phyloP scores from a whole-genome alignment of 2,888 invertebrate genomes.

The Scelioninae gen. 1 region DNA sequence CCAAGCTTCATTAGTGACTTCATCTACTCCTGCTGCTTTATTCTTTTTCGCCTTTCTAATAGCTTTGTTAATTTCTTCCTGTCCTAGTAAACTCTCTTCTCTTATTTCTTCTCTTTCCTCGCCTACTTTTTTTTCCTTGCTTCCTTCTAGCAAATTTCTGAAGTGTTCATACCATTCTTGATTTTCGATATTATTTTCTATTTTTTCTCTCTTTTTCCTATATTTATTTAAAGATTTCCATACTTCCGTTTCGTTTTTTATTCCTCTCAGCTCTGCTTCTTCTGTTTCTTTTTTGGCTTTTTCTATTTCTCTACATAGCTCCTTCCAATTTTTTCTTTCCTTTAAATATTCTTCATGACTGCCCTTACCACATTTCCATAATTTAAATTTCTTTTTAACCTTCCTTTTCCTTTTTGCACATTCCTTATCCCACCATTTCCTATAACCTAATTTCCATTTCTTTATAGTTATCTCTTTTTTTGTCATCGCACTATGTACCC shows the following conservation, averaged over 20 bases:
- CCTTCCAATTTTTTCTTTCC: neutral
- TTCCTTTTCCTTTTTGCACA: slow-evolving; percentile 6
- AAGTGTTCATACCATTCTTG: neutral
- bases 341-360: neutral
- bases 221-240: neutral
- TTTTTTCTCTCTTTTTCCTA: neutral
- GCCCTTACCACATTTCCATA: neutral
- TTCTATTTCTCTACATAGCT: slow-evolving; percentile 2
- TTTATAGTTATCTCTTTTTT: neutral
- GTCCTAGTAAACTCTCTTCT: neutral
- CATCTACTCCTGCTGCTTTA: neutral
- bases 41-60: neutral
- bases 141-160: neutral
- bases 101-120: neutral
- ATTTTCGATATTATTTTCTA: neutral
- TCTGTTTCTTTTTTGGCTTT: neutral
- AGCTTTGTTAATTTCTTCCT: neutral
- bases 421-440: slow-evolving; percentile 3
- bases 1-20: neutral
- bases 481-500: neutral
- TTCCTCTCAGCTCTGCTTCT: neutral
- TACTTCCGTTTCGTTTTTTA: neutral
- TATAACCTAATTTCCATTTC: neutral
- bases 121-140: neutral
- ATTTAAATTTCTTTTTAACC: neutral